Evolutionary conservation across 1,140 invertebrate genomes (phyloP), one percentile per base, ranked within the genome.

Genomic region (Rhopalosiphum padi): DNA sequence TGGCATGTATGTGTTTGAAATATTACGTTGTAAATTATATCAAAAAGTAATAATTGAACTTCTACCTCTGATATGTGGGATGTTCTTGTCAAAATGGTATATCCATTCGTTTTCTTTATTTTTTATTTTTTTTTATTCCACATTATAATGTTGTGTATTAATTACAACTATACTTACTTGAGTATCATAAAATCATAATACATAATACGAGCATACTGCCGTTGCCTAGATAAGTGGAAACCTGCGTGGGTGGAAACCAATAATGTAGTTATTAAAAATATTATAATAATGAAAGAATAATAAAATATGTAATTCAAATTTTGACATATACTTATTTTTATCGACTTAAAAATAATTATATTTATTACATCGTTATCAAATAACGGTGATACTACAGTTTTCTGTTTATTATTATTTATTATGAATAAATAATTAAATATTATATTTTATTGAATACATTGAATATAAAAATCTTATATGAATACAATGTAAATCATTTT

Each of bases 1-100:
- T 90, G 22, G 21, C 18, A 35, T 55, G 37, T 35, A 77, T n/a
- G 35, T 25, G 88, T 90, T 60, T 60, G 51, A 60, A 90, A 90
- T 41, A 41, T 41, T 90, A 55, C 25, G 88, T 82, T 22, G 9
- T 91, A 46, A 91, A 91, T 91, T 91, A 91, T 82, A 91, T 91
- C 90, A 68, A 91, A 91, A 91, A 46, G 60, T 37, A 91, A 91
- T 82, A 48, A 82, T 82, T 48, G 90, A 82, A 91, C 60, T 91
- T 82, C 68, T 30, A 60, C 48, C 48, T 41, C 37, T 37, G 23
- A 41, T 41, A 25, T 23, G 88, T 90, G 53, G 88, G 88, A 90
- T 60, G 88, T 60, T 30, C 51, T 55, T 55, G 53, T 90, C 53
- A 43, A 90, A 90, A 90, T 30, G 53, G 30, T 90, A 90, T 60